Base-by-base conservation (phyloP, 2,797 vertebrate species). In the Leontopithecus rosalia region DNA sequence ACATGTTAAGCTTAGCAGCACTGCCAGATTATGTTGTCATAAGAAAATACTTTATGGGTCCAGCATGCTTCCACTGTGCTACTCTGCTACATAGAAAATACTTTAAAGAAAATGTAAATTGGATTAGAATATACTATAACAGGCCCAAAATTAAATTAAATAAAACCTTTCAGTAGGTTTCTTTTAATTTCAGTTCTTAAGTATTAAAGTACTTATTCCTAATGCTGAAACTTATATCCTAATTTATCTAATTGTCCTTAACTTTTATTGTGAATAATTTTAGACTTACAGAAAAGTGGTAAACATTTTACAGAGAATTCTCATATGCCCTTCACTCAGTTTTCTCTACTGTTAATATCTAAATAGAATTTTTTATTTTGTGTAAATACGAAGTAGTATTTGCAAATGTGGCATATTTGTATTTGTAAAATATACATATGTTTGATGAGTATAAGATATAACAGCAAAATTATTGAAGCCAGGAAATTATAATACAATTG, bases 171-270 rank as follows among this genome's bases (percentile, higher is more conserved):
- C 50, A 88, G 50, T 82, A n/a, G 8, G 33, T 67, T 67, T 52
- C 94, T 83, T 67, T 50, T 43, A 12, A 84, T 90, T 64, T 96
- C 46, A 80, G 28, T 94, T 92, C 50, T 52, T 93, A n/a, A 88
- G 33, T 92, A 80, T 83, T 67, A 39, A 85, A 70, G 5, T 82
- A 79, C 57, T 28, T 87, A 55, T 24, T 94, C 26, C 39, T 90
- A 61, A 86, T 58, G 13, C n/a, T 70, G 6, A 89, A 88, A 80
- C 46, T 73, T 55, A 30, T 80, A 11, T 76, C 55, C n/a, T 76
- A 64, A 80, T 94, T 81, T 92, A 92, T 85, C 17, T 81, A 90
- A 70, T 81, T 89, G 15, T 50, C 84, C 91, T 55, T 91, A 91
- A 46, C 24, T 57, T 76, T 77, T 61, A 36, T 83, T 90, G 90